Percentiles rank a stretch among this genome's conserved stretches.
Conservation (phyloP, 2,113 vertebrate species). For the Oreochromis spilurus region DNA sequence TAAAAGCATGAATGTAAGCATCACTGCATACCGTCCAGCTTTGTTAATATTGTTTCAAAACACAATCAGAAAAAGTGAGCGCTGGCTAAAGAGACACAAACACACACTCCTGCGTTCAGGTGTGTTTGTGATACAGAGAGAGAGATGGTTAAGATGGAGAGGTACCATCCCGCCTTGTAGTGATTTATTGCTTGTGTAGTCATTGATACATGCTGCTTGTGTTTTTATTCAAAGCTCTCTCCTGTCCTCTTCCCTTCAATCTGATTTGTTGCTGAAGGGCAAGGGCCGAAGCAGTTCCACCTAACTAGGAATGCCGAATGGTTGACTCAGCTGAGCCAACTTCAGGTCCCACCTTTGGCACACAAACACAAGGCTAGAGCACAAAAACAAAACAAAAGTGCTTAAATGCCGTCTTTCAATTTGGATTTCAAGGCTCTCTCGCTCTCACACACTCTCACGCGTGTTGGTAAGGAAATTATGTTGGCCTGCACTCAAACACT, state of each 20-base stretch:
- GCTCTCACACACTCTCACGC: background rate
- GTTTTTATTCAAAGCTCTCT: conserved; percentile 6
- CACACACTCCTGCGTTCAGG: background rate
- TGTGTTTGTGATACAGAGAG: background rate
- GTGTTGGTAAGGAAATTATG: background rate
- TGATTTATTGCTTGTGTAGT: conserved; percentile 8
- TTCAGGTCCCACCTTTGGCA: conserved; percentile 35
- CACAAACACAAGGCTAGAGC: conserved; percentile 5
- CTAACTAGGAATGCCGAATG: conserved; percentile 21
- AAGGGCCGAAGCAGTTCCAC: background rate
- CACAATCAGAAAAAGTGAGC: background rate
- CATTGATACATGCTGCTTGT: background rate
- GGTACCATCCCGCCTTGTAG: background rate
- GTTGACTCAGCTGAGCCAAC: conserved; percentile 46
- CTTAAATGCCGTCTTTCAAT: background rate
- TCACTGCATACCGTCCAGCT: background rate
- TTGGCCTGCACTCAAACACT: background rate
- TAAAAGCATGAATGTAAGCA: background rate
- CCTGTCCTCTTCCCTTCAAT: background rate
- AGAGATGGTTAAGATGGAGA: background rate
- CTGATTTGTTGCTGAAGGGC: conserved; percentile 21
- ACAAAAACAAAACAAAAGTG: background rate
- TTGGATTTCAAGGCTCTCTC: background rate
- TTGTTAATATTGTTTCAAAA: background rate
- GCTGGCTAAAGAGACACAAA: background rate